Evolutionary conservation across 2,797 vertebrate genomes (phyloP).

Genomic region (Sternotherus odoratus): DNA sequence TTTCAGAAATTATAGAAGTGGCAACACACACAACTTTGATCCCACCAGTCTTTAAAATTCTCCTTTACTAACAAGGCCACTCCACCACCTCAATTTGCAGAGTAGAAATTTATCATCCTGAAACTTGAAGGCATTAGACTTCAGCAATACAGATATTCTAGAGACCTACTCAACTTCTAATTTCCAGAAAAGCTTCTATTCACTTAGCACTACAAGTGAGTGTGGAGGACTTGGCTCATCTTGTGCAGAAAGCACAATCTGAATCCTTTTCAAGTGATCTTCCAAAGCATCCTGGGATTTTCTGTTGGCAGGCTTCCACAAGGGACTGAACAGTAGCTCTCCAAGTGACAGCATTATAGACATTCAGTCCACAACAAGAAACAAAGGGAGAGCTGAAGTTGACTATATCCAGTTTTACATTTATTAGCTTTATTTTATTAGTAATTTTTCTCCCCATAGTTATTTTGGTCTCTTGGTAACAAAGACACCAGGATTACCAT

Average conservation of each 20-base stretch:
- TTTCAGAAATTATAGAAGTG: background rate
- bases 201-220: background rate
- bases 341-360: background rate
- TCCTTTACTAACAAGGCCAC: background rate
- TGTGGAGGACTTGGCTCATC: background rate
- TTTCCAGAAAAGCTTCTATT: background rate
- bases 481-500: too few species aligned
- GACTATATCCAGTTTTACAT: background rate
- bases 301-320: background rate
- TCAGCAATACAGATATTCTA: background rate
- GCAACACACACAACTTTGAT: background rate
- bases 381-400: background rate
- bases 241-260: background rate
- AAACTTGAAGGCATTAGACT: background rate
- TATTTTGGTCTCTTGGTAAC: background rate
- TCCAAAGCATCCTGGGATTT: background rate
- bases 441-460: background rate
- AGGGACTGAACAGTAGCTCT: background rate
- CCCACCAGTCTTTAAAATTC: background rate
- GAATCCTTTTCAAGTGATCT: background rate
- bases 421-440: too few species aligned
- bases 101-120: background rate
- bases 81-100: background rate
- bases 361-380: background rate
- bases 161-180: background rate